These are phyloP conservation scores for Cercopithecus mona DNA, from an alignment of 2,113 vertebrate genomes.

Conservation along the genomic window DNA sequence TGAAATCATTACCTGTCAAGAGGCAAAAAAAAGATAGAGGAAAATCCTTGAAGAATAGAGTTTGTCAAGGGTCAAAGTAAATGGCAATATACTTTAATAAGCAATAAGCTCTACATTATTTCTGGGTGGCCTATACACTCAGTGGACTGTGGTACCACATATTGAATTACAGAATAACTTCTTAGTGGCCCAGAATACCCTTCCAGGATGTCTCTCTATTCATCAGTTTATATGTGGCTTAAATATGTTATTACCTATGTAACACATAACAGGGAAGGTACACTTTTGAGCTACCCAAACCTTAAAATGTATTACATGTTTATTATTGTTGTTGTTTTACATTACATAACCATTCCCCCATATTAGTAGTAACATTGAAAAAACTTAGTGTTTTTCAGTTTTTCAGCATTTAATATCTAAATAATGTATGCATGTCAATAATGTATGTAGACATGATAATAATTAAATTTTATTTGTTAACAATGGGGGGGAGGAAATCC, in stretches of 20 bases:
- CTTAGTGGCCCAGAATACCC: background rate
- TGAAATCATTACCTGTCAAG: constrained; percentile 77
- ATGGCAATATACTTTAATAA: constrained; percentile 76
- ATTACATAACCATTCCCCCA: background rate
- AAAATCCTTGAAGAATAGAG: constrained; percentile 76
- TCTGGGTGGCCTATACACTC: constrained; percentile 69
- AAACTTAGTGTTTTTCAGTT: background rate
- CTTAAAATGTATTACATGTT: background rate
- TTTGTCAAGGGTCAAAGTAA: constrained; percentile 80
- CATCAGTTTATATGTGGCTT: background rate
- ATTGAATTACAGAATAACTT: constrained; percentile 61
- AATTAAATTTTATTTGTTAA: constrained; percentile 27
- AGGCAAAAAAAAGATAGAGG: constrained; percentile 62
- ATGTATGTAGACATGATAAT: background rate
- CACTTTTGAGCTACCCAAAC: background rate
- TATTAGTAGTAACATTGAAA: constrained; percentile 1
- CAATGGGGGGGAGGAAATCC: background rate
- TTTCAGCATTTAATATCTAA: constrained; percentile 23
- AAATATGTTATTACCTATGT: background rate
- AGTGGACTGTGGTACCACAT: constrained; percentile 63
- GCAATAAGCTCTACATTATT: constrained; percentile 69
- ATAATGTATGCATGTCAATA: background rate
- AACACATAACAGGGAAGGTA: background rate
- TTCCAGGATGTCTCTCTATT: background rate
- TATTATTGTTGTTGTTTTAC: background rate